Conservation (phyloP, 2,888 invertebrate genomes). For the Argyra leucocephala region DNA sequence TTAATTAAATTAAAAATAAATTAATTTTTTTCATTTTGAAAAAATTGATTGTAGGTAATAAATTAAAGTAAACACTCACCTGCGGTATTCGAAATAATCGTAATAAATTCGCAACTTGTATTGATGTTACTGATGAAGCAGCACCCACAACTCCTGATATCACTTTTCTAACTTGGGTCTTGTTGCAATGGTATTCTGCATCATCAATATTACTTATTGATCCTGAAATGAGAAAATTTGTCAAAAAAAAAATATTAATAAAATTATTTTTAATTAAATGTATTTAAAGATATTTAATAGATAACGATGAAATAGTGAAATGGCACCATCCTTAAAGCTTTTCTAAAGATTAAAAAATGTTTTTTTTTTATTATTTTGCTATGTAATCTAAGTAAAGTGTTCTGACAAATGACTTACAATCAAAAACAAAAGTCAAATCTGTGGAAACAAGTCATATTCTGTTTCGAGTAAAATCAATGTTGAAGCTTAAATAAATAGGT, state of each 20-base stretch:
- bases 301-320: too few species aligned
- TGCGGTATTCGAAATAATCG: constrained; percentile 87
- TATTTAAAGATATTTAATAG: too few species aligned
- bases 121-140: constrained; percentile 88
- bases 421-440: too few species aligned
- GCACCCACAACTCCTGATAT: constrained; percentile 83
- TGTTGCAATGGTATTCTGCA: constrained; percentile 74
- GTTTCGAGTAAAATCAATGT: too few species aligned
- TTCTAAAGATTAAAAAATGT: too few species aligned
- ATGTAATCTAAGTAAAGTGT: too few species aligned
- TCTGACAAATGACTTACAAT: too few species aligned
- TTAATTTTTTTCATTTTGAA: constrained; percentile 26
- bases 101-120: constrained; percentile 87
- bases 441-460: too few species aligned
- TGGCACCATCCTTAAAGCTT: too few species aligned
- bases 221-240: constrained; percentile 51
- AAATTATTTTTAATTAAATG: not conserved
- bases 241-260: not conserved
- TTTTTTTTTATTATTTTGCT: too few species aligned
- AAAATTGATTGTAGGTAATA: constrained; percentile 21
- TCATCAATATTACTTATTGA: constrained; percentile 92
- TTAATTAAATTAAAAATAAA: constrained; percentile 12
- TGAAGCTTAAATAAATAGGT: too few species aligned
- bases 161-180: constrained; percentile 72
- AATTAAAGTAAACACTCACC: constrained; percentile 29